phyloP scores from a whole-genome alignment of 2,797 vertebrate genomes.

The Nyctalus aviator region DNA sequence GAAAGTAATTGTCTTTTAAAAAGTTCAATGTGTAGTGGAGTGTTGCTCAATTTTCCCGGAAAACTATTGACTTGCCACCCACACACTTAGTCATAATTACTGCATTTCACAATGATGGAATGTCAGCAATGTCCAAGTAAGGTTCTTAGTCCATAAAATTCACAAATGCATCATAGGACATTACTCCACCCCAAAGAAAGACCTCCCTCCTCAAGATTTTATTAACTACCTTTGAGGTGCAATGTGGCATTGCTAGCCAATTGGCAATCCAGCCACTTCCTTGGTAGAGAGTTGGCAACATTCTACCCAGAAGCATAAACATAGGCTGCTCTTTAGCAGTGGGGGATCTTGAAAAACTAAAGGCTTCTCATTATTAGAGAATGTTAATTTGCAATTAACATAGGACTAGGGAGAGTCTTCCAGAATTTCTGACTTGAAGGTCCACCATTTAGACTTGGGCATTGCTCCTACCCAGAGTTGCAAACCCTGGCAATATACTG shows the following conservation, averaged over 20 bases:
- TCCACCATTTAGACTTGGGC: conserved; percentile 32
- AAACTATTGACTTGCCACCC: conserved; percentile 22
- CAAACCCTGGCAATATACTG: conserved; percentile 15
- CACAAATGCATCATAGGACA: conserved; percentile 46
- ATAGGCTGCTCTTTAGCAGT: background rate
- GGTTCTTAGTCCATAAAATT: conserved; percentile 65
- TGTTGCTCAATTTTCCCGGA: conserved; percentile 46
- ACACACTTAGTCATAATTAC: background rate
- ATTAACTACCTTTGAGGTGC: background rate
- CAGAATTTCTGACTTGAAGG: conserved; percentile 35
- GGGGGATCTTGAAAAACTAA: background rate
- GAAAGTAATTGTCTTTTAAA: conserved; percentile 36
- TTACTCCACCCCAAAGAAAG: conserved; percentile 35
- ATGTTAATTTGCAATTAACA: conserved; percentile 42
- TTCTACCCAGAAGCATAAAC: background rate
- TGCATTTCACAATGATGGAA: conserved; percentile 23
- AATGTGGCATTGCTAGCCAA: background rate
- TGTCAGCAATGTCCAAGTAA: conserved; percentile 50
- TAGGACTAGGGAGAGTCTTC: background rate
- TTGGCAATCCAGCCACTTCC: background rate
- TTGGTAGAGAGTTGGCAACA: background rate
- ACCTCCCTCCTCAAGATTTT: background rate
- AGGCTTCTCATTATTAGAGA: conserved; percentile 13
- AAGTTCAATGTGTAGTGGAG: conserved; percentile 25
- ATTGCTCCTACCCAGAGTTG: background rate